Percentiles rank a stretch among this genome's conserved stretches.
These are phyloP conservation scores for Parnassius smintheus DNA, from an alignment of 2,888 invertebrate genomes.

Conservation along the genomic window DNA sequence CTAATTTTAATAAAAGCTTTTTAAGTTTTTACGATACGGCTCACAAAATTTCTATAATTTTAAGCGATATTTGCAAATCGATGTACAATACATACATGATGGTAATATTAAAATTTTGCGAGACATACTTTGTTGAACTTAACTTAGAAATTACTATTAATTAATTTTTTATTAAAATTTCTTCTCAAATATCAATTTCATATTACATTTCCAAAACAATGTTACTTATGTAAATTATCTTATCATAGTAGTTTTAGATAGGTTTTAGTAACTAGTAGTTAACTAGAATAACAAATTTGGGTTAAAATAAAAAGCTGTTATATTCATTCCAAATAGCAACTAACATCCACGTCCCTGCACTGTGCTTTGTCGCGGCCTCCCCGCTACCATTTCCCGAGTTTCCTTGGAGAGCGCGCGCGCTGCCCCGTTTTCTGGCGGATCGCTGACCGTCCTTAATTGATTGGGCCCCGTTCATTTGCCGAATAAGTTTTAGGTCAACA, in stretches of 20 bases:
- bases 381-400: conserved; percentile 73
- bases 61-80: too few relatives aligned
- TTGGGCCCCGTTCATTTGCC: conserved; percentile 73
- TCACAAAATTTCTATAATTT: too few relatives aligned
- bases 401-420: conserved; percentile 81
- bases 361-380: conserved; percentile 48
- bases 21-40: neutral
- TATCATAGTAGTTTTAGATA: neutral
- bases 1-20: conserved; percentile 3
- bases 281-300: neutral
- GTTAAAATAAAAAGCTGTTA: conserved; percentile 3
- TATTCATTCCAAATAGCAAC: conserved; percentile 21
- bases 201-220: too few relatives aligned
- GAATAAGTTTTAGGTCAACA: conserved; percentile 77
- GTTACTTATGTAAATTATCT: too few relatives aligned
- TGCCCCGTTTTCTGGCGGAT: conserved; percentile 77
- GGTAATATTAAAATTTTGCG: too few relatives aligned
- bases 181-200: too few relatives aligned
- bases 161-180: too few relatives aligned
- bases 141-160: too few relatives aligned
- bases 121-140: too few relatives aligned
- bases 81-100: too few relatives aligned
- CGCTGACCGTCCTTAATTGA: conserved; percentile 81
- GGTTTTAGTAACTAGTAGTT: neutral
- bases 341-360: conserved; percentile 34